Evolutionary conservation across 1,140 invertebrate species (phyloP), one percentile per base, ranked within the genome.

Genomic region (Calosoma granatense): DNA sequence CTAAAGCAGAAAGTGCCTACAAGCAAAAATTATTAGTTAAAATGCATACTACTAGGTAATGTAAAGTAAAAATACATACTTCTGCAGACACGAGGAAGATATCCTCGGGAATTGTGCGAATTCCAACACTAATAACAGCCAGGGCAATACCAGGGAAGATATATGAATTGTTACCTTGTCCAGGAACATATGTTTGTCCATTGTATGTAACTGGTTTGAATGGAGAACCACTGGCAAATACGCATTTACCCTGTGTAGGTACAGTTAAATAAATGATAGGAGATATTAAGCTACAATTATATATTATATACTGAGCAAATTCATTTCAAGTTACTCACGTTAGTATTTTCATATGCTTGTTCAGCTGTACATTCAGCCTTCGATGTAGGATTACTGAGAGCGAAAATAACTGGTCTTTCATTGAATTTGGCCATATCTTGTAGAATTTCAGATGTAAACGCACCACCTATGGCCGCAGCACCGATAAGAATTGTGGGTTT

Each of bases 331-430:
- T n/a, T n/a, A n/a, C n/a, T 74, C 72, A 88, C 88, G 65, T 93
- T 78, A 1, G 93, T 95, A 64, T 85, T 71, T 36, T 71, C 81
- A 68, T 96, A 97, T 1, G 93, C 94, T 67, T 93, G 80, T 71
- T 94, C 91, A 17, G 95, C 95, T n/a, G 95, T 98, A 68, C 94
- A 97, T 74, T 98, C 95, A 2, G 95, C 93, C 76, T 96, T 95
- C 69, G 81, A 85, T 11, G 95, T 98, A 41, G 95, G 95, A 77
- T 98, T 98, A 65, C 93, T 97, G 1, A 98, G 76, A 14, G 95
- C 94, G 73, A 98, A 98, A 58, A 98, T 92, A 36, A 97, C 81
- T 0, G 93, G 93, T 23, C 75, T 74, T 14, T 83, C 76, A 67
- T 91, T 91, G 65, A 84, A 79, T 17, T 74, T 75, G 2, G 77